These are phyloP conservation scores for Trissolcus japonicus DNA, from an alignment of 2,888 invertebrate genomes.

Conservation along the genomic window DNA sequence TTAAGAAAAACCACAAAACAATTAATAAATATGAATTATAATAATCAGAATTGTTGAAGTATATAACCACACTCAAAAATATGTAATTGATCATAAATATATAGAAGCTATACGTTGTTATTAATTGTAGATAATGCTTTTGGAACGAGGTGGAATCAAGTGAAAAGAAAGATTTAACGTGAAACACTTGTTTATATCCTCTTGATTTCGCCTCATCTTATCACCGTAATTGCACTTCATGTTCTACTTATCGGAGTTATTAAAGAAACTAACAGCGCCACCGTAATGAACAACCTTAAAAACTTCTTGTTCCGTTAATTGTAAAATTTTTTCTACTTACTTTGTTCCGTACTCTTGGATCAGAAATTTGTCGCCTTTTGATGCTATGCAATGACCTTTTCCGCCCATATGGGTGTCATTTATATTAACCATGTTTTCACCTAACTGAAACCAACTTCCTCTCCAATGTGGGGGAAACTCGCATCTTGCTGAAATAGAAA, in stretches of 20 bases:
- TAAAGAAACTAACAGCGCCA: conserved; percentile 23
- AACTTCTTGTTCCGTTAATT: conserved; percentile 23
- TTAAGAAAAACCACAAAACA: too few relatives aligned
- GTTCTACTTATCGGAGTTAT: conserved; percentile 35
- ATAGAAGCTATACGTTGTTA: too few relatives aligned
- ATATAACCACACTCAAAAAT: too few relatives aligned
- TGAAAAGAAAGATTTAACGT: conserved; percentile 36
- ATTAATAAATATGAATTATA: too few relatives aligned
- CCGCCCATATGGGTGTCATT: conserved; percentile 74
- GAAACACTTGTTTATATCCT: conserved; percentile 48
- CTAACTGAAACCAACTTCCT: conserved; percentile 77
- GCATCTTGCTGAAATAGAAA: conserved; percentile 68
- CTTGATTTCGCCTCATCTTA: conserved; percentile 41
- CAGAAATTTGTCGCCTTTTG: conserved; percentile 76
- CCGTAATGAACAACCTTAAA: conserved; percentile 24
- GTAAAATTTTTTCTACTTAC: conserved; percentile 63
- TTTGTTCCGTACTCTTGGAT: conserved; percentile 66
- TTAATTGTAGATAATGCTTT: not conserved
- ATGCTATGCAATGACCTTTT: conserved; percentile 75
- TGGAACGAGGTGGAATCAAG: conserved; percentile 18
- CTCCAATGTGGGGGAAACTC: conserved; percentile 74
- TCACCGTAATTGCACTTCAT: conserved; percentile 33
- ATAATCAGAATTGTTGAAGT: too few relatives aligned
- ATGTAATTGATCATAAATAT: too few relatives aligned
- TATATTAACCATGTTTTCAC: conserved; percentile 72